Conservation (phyloP, 1,140 invertebrate species). For the Drosophila kurseongensis region DNA sequence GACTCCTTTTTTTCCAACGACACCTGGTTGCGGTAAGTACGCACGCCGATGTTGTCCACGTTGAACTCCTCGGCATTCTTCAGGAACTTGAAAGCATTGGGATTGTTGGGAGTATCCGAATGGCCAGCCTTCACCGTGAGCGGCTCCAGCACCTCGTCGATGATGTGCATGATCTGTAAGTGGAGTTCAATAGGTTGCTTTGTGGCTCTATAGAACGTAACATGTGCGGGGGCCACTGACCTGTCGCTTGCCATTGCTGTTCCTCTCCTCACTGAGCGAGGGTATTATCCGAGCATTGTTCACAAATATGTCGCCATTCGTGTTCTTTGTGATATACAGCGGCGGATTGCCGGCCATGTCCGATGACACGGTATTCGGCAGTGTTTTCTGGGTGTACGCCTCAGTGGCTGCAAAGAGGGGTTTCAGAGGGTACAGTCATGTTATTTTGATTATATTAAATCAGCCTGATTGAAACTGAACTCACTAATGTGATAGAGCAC, state of each 20-base stretch:
- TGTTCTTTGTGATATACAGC: conserved; percentile 90
- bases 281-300: conserved; percentile 92
- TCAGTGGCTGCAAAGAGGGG: conserved; percentile 87
- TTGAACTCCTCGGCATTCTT: conserved; percentile 90
- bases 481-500: conserved; percentile 94
- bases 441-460: conserved; percentile 43
- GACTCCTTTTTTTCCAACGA: conserved; percentile 89
- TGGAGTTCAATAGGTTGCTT: conserved; percentile 2
- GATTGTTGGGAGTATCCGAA: conserved; percentile 88
- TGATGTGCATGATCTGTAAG: conserved; percentile 91
- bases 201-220: conserved; percentile 3
- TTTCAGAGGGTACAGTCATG: conserved; percentile 1
- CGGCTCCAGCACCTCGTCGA: conserved; percentile 92
- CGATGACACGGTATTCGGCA: conserved; percentile 88
- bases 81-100: conserved; percentile 91
- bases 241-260: conserved; percentile 88
- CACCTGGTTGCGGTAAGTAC: conserved; percentile 91
- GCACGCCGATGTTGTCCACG: conserved; percentile 88
- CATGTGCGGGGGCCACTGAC: conserved; percentile 84
- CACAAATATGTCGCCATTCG: conserved; percentile 90
- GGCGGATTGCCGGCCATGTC: conserved; percentile 92
- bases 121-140: conserved; percentile 87
- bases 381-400: conserved; percentile 88
- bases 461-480: conserved; percentile 77
- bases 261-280: conserved; percentile 88